phyloP scores from a whole-genome alignment of 2,888 invertebrate genomes.

The Drosophila nr. medialis region DNA sequence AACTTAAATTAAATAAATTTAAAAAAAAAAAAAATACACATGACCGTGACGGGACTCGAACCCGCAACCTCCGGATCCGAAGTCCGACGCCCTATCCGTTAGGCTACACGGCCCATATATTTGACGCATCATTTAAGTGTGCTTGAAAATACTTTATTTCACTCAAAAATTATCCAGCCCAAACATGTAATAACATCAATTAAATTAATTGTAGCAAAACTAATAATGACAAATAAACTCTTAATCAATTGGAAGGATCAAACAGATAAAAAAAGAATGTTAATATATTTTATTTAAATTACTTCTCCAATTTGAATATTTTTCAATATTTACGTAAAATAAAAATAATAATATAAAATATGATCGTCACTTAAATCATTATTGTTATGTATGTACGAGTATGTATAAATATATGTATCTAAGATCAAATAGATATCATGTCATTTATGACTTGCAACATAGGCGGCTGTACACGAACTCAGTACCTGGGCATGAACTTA shows the following conservation, averaged over 20 bases:
- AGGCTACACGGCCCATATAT: conserved; percentile 4
- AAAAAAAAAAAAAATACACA: neutral
- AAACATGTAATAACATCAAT: neutral
- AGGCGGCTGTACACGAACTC: neutral
- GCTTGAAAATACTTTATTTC: neutral
- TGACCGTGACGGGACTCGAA: conserved; percentile 14
- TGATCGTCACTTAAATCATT: neutral
- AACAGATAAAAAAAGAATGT: neutral
- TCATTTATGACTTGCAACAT: neutral
- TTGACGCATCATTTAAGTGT: rapidly evolving
- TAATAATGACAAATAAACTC: neutral
- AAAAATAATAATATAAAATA: neutral
- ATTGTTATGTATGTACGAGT: neutral
- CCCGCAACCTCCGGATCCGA: conserved; percentile 17
- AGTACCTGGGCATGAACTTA: neutral
- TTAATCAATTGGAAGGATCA: neutral
- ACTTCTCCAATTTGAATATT: neutral
- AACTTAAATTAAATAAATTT: neutral
- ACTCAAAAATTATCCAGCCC: neutral
- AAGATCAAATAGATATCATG: neutral
- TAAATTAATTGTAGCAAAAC: neutral
- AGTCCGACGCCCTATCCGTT: conserved; percentile 20
- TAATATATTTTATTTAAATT: neutral
- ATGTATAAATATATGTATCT: neutral
- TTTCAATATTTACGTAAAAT: neutral